Evolutionary conservation across 2,113 vertebrate species (phyloP).

Genomic region (Pterophyllum scalare): DNA sequence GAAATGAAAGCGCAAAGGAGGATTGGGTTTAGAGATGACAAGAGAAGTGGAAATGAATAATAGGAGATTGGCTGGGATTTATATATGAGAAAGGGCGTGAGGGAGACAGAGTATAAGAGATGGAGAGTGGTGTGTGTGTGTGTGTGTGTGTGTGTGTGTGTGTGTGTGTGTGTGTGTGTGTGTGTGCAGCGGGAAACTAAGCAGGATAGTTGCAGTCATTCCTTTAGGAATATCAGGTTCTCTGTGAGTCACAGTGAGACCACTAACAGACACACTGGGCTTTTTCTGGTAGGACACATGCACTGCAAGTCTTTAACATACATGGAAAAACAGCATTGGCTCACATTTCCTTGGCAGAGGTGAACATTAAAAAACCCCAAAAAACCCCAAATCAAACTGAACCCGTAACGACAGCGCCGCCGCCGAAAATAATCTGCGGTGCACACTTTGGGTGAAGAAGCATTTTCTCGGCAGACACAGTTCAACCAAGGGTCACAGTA

Average conservation of each 20-base stretch:
- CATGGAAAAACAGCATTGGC: conserved; percentile 14
- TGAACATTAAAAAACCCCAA: conserved; percentile 46
- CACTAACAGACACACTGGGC: conserved; percentile 47
- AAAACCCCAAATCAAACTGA: conserved; percentile 47
- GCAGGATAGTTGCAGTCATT: conserved; percentile 48
- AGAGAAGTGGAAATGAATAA: conserved; percentile 22
- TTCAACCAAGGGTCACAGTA: conserved; percentile 66
- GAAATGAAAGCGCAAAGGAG: conserved; percentile 52
- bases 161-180: background rate
- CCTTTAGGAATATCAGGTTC: conserved; percentile 52
- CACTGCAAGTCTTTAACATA: conserved; percentile 21
- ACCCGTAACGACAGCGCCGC: conserved; percentile 39
- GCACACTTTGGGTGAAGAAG: conserved; percentile 50
- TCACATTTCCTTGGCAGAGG: conserved; percentile 38
- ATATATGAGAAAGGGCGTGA: conserved; percentile 8
- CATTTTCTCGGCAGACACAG: conserved; percentile 46
- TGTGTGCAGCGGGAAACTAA: conserved; percentile 12
- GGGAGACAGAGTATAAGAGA: conserved; percentile 2
- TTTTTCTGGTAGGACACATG: conserved; percentile 24
- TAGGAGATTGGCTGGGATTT: conserved; percentile 20
- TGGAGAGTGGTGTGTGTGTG: background rate
- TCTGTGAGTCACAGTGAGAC: conserved; percentile 52
- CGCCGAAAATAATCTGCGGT: conserved; percentile 52
- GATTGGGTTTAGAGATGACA: conserved; percentile 25
- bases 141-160: background rate